Evolutionary conservation across 2,113 vertebrate genomes (phyloP).

Genomic region (Numida meleagris): DNA sequence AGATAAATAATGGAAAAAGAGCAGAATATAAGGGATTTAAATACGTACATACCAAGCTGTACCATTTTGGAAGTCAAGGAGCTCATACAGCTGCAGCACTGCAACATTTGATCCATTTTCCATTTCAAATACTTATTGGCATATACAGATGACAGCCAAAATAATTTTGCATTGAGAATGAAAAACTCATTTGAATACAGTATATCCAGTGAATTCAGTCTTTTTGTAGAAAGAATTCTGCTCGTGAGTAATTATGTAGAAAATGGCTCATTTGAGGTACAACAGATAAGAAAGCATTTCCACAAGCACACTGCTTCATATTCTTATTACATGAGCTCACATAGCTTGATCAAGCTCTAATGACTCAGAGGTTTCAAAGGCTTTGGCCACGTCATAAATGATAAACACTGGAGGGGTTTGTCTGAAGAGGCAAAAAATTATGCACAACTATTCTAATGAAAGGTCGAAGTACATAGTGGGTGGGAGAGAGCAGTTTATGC

Average conservation of each 20-base stretch:
- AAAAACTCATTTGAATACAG: conserved; percentile 10
- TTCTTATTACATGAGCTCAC: background rate
- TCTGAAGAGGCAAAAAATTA: background rate
- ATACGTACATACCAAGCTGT: background rate
- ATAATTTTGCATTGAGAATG: background rate
- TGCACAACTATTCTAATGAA: background rate
- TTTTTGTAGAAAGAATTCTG: background rate
- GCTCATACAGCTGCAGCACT: background rate
- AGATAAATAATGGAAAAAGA: background rate
- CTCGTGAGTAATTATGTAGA: background rate
- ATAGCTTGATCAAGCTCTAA: background rate
- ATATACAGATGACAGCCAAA: background rate
- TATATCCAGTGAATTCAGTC: background rate
- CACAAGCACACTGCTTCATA: background rate
- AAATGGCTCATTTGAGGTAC: background rate
- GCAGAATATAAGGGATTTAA: background rate
- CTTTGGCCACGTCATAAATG: background rate
- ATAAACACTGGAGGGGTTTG: background rate
- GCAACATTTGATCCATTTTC: background rate
- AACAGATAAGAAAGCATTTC: background rate
- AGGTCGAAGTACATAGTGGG: background rate
- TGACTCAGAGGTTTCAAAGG: background rate
- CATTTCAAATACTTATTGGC: background rate
- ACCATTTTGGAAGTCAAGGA: background rate
- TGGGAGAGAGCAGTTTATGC: background rate